Conservation (phyloP, 2,797 vertebrate species). For the Cephalopachus bancanus region DNA sequence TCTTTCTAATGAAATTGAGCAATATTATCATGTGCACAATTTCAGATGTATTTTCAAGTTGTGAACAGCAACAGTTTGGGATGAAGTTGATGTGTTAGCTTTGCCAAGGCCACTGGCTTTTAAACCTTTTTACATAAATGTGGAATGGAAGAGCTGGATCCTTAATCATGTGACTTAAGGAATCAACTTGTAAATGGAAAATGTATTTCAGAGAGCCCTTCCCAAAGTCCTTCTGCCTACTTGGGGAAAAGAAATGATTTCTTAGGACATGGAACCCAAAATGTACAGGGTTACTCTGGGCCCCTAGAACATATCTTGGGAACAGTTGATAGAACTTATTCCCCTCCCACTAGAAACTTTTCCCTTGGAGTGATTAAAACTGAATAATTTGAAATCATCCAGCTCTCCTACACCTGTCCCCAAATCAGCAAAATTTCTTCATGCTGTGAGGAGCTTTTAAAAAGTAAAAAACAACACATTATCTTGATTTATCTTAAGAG, state of each 20-base stretch:
- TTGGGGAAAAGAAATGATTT: neutral
- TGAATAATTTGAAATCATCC: neutral
- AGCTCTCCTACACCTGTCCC: neutral
- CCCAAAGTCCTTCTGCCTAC: neutral
- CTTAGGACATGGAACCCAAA: too few relatives aligned
- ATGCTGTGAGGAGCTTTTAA: neutral
- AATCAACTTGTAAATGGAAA: neutral
- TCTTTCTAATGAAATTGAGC: neutral
- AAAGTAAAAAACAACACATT: neutral
- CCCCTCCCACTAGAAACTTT: neutral
- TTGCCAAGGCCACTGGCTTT: neutral
- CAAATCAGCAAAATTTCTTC: neutral
- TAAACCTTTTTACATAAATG: neutral
- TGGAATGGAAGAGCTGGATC: neutral
- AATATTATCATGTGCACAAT: fast-evolving
- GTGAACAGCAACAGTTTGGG: neutral
- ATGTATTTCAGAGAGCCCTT: neutral
- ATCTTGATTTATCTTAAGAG: neutral
- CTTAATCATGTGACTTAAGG: neutral
- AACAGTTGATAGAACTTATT: fast-evolving
- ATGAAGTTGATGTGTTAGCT: neutral
- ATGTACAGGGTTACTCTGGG: neutral
- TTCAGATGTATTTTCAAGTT: neutral
- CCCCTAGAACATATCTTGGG: neutral
- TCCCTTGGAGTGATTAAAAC: neutral